Conservation (phyloP, 2,888 invertebrate species). For the Kryphioiulus occultus region DNA sequence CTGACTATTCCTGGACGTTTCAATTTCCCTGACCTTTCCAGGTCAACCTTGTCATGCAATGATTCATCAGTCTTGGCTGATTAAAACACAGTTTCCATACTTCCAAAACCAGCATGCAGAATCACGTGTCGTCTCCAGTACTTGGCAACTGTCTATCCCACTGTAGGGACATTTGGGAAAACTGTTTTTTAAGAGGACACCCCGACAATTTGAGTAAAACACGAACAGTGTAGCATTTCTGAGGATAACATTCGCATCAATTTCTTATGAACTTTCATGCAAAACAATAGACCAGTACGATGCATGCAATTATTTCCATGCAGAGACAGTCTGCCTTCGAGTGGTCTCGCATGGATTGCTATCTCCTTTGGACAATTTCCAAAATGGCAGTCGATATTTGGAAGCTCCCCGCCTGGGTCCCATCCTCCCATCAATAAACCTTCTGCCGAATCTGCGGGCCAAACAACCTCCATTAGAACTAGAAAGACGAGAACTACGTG, state of each 20-base stretch:
- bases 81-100: too few species aligned
- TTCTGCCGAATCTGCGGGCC: neutral
- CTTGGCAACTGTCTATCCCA: neutral
- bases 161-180: neutral
- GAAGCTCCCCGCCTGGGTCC: neutral
- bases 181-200: neutral
- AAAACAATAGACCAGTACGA: neutral
- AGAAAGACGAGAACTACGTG: neutral
- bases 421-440: slow-evolving; percentile 23
- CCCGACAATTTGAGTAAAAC: neutral
- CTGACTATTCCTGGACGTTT: too few species aligned
- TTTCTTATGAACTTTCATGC: neutral
- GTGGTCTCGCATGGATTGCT: neutral
- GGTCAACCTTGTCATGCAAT: too few species aligned
- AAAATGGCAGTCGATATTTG: slow-evolving; percentile 5
- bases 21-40: too few species aligned
- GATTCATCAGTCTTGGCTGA: too few species aligned
- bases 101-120: neutral
- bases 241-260: neutral
- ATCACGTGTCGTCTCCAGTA: too few species aligned
- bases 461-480: neutral
- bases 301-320: neutral
- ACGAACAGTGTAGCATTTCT: neutral
- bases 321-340: neutral
- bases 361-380: slow-evolving; percentile 8